Evolutionary conservation across 2,888 invertebrate species (phyloP), one percentile per base, ranked within the genome.

Genomic region (Craniophora ligustri): DNA sequence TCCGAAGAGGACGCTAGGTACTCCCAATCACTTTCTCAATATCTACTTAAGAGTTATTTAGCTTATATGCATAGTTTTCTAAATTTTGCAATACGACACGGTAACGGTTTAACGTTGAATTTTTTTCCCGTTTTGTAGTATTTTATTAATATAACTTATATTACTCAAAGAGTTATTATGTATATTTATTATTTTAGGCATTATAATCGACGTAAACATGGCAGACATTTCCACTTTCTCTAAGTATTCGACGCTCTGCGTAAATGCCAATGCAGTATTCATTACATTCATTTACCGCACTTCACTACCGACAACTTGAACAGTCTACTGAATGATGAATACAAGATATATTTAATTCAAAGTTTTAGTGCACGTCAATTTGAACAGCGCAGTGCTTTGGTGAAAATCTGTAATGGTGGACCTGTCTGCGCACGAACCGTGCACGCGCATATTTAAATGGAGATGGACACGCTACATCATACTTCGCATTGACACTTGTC

Each of bases 131-230:
- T 44, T 39, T 34, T 42, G 13, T 19, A 62, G 30, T 39, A 28
- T 13, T 42, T 67, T 53, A 16, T 51, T 32, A 41, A 34, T 36
- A 61, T 21, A 60, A 62, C n/a, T n/a, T n/a, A n/a, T n/a, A n/a
- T n/a, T n/a, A n/a, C n/a, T n/a, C n/a, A n/a, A n/a, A n/a, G n/a
- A 42, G 36, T 67, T 53, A 57, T 54, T 46, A 54, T 49, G 41
- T 40, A 38, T 40, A 32, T 57, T 55, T 57, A 57, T 50, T 38
- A 51, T n/a, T n/a, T n/a, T 50, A 51, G 38, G 32, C 11, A 15
- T 11, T 45, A 51, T 51, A 57, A 68, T 46, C 39, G 46, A 40
- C 45, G 28, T 21, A 28, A 51, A 13, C 10, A 21, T 10, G 11
- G 23, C 28, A 14, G 14, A 23, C 28, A 21, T 11, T 34, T 23